Evolutionary conservation across 2,888 invertebrate genomes (phyloP).

Genomic region (Cartodere bifasciata): DNA sequence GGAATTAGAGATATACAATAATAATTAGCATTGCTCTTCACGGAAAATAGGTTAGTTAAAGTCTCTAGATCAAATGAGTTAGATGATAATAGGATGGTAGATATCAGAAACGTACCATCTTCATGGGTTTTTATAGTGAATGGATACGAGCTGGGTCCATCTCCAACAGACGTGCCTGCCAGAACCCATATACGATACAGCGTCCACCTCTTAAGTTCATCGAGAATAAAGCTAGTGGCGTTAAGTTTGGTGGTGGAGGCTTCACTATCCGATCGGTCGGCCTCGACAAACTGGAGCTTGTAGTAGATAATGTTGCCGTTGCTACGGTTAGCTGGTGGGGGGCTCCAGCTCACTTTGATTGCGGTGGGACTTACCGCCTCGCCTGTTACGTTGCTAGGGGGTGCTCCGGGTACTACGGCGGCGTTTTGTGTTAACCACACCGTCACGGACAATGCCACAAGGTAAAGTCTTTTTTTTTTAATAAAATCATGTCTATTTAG

Average conservation of each 20-base stretch:
- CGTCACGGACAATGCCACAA: no score
- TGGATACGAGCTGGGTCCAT: conserved; percentile 86
- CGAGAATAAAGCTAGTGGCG: conserved; percentile 67
- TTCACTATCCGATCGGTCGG: conserved; percentile 72
- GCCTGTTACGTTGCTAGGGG: conserved; percentile 88
- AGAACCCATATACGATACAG: conserved; percentile 94
- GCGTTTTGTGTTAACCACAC: conserved; percentile 27
- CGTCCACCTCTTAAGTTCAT: conserved; percentile 88
- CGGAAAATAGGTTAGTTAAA: no score
- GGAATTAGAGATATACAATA: no score
- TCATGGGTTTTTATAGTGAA: conserved; percentile 90
- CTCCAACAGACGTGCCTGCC: conserved; percentile 92
- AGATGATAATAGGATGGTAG: no score
- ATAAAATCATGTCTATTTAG: no score
- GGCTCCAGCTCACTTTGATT: conserved; percentile 83
- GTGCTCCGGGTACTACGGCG: conserved; percentile 83
- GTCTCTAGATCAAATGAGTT: no score
- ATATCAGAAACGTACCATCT: conserved; percentile 84
- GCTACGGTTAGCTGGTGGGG: conserved; percentile 80
- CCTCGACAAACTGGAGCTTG: conserved; percentile 83
- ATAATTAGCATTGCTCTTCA: no score
- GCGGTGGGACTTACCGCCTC: conserved; percentile 79
- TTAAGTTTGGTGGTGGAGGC: conserved; percentile 70
- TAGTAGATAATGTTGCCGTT: conserved; percentile 91
- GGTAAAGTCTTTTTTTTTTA: no score